Evolutionary conservation across 2,888 invertebrate species (phyloP).

Genomic region (Phasia obesa): DNA sequence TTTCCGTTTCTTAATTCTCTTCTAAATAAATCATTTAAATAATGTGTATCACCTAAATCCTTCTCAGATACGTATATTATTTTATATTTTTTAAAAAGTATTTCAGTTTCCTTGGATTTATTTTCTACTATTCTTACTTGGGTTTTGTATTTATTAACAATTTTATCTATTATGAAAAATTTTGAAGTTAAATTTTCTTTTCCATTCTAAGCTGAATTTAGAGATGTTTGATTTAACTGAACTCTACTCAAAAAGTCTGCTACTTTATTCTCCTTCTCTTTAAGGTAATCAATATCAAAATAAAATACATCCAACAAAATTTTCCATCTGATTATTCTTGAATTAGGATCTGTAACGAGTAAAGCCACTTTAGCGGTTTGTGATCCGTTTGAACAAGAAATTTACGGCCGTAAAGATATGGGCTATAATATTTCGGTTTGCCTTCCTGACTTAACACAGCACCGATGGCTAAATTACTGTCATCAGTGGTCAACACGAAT

Average conservation of each 20-base stretch:
- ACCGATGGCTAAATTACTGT: too few relatives aligned
- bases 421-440: not conserved
- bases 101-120: too few relatives aligned
- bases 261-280: conserved; percentile 46
- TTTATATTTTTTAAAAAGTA: conserved; percentile 10
- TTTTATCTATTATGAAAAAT: too few relatives aligned
- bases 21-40: conserved; percentile 47
- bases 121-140: not conserved
- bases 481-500: not conserved
- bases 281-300: conserved; percentile 26
- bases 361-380: conserved; percentile 2
- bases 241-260: conserved; percentile 54
- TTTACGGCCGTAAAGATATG: conserved; percentile 6
- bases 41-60: conserved; percentile 39
- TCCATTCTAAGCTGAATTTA: too few relatives aligned
- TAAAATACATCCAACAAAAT: conserved; percentile 6
- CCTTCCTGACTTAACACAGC: not conserved
- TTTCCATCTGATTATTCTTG: too few relatives aligned
- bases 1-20: conserved; percentile 38
- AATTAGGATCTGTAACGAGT: not conserved
- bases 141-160: not conserved
- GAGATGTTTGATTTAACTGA: conserved; percentile 7
- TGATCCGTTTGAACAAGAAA: conserved; percentile 10
- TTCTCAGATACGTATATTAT: conserved; percentile 42
- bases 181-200: too few relatives aligned